Evolutionary conservation across 2,797 vertebrate genomes (phyloP), one percentile per base, ranked within the genome.

Genomic region (Furcifer pardalis): DNA sequence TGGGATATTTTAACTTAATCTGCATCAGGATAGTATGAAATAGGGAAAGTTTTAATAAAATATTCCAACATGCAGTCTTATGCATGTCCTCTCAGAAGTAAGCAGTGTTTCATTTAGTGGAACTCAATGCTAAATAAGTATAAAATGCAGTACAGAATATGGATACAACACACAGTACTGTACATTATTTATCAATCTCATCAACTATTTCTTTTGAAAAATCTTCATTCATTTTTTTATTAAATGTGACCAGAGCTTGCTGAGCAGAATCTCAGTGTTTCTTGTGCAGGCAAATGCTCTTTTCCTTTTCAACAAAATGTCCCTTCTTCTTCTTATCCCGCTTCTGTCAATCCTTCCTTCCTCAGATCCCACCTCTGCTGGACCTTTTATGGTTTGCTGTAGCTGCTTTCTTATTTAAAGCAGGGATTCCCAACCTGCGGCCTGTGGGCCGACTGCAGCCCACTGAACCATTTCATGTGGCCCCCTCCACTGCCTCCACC

Each of bases 21-120:
- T n/a, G 6, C 21, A 63, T 35, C 8, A 44, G 37, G n/a, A 2
- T 60, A n/a, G 27, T 56, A 63, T 84, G 69, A 74, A 21, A 8
- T 32, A 9, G 65, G 2, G 0, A 1, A 19, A 30, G 9, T 0
- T 59, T 35, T 81, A 30, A 8, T 0, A 46, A 84, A 82, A 87
- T 8, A 27, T 71, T 78, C 84, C 1, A 0, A 71, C 1, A 13
- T 59, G 56, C 86, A 85, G 3, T 0, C 59, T 0, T 66, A 77
- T 52, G 35, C 35, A 62, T 27, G 32, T 27, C 3, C 69, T 52
- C 7, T 37, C 49, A 69, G 46, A 56, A 69, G 35, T 69, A 80
- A 80, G 8, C 7, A 15, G 4, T 49, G 56, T 30, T 40, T 9
- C 40, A 21, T 10, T 80, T 32, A 80, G 2, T 56, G 46, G 25